Conservation (phyloP, 2,797 vertebrate species). For the Odontamblyopus lacepedii region DNA sequence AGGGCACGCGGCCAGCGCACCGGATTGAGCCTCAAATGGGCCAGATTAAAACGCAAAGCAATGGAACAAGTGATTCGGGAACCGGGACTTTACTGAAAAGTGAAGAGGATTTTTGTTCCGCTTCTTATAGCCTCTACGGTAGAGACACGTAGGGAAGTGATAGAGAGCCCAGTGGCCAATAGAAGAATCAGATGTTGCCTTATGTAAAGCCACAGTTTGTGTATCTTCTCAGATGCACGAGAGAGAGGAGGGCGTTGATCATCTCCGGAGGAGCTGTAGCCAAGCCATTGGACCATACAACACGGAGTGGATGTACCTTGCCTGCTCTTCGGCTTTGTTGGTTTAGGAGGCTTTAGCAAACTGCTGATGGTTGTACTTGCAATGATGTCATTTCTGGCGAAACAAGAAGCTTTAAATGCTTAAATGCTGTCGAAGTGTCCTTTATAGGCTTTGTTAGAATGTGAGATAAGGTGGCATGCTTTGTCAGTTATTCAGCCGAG, state of each 20-base stretch:
- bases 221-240: conserved; percentile 66
- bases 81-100: conserved; percentile 54
- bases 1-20: conserved; percentile 58
- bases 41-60: conserved; percentile 68
- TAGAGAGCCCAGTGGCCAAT: conserved; percentile 39
- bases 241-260: conserved; percentile 80
- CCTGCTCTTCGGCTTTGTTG: conserved; percentile 30
- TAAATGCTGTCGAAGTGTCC: conserved; percentile 49
- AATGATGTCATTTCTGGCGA: conserved; percentile 51
- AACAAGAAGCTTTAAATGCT: conserved; percentile 49
- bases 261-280: conserved; percentile 74
- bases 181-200: conserved; percentile 53
- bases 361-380: conserved; percentile 42
- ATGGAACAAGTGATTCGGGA: conserved; percentile 70
- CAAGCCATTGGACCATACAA: conserved; percentile 72
- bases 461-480: background rate
- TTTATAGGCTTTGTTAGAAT: conserved; percentile 11
- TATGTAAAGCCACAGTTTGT: conserved; percentile 56
- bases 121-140: conserved; percentile 35
- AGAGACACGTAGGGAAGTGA: conserved; percentile 40
- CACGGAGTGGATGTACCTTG: conserved; percentile 66
- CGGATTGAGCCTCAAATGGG: conserved; percentile 71
- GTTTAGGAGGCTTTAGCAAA: conserved; percentile 34
- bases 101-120: conserved; percentile 40
- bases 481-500: background rate